These are phyloP conservation scores for Puntigrus tetrazona DNA, from an alignment of 2,113 vertebrate genomes.

Conservation along the genomic window DNA sequence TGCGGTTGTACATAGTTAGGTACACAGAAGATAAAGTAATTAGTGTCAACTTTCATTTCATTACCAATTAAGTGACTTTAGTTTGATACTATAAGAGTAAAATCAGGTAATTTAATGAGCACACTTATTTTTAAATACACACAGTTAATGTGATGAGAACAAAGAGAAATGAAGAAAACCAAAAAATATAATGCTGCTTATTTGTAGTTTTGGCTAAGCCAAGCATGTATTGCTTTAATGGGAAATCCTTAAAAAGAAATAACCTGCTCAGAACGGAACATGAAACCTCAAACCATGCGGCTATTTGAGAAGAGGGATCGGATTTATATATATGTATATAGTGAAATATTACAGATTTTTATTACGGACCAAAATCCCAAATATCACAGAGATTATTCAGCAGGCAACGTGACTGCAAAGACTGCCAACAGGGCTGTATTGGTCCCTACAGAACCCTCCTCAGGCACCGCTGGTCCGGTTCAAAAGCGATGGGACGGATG, in stretches of 20 bases:
- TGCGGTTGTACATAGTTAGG: background rate
- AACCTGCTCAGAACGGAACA: background rate
- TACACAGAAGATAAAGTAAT: constrained; percentile 1
- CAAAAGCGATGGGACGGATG: background rate
- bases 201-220: too few relatives aligned
- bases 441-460: background rate
- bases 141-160: background rate
- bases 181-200: background rate
- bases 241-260: background rate
- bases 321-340: too few relatives aligned
- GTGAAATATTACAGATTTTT: too few relatives aligned
- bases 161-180: background rate
- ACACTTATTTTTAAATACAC: background rate
- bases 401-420: background rate
- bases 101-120: background rate
- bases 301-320: background rate
- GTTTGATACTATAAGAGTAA: constrained; percentile 12
- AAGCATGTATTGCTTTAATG: background rate
- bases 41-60: too few relatives aligned
- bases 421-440: background rate
- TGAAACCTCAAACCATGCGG: background rate
- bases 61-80: background rate
- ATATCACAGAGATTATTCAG: background rate
- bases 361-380: too few relatives aligned
- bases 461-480: background rate